Conservation (phyloP, 2,888 invertebrate species). For the Lapara coniferarum region DNA sequence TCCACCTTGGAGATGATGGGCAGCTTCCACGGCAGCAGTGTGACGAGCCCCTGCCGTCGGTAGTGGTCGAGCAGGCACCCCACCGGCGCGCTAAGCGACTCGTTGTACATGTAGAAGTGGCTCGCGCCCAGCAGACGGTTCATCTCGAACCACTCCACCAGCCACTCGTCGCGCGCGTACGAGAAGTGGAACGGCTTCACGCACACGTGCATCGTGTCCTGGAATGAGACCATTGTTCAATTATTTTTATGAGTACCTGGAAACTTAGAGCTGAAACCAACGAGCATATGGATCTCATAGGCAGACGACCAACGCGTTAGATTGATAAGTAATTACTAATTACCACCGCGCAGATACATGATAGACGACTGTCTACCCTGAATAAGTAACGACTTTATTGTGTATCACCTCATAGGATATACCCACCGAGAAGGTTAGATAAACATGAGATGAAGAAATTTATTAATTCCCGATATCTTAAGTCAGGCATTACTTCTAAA, state of each 20-base stretch:
- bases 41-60: constrained; percentile 85
- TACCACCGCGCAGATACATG: too few relatives aligned
- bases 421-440: too few relatives aligned
- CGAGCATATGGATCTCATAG: too few relatives aligned
- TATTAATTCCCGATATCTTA: too few relatives aligned
- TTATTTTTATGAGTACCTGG: neutral
- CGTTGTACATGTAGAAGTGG: constrained; percentile 96
- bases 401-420: too few relatives aligned
- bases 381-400: too few relatives aligned
- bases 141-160: constrained; percentile 95
- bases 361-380: too few relatives aligned
- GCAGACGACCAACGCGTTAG: too few relatives aligned
- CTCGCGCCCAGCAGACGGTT: constrained; percentile 92
- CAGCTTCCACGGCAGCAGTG: constrained; percentile 92
- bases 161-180: constrained; percentile 91
- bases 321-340: too few relatives aligned
- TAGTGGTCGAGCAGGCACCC: constrained; percentile 90
- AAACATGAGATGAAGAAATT: too few relatives aligned
- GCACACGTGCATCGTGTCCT: constrained; percentile 89
- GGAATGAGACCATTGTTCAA: constrained; percentile 34
- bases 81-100: constrained; percentile 91
- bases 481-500: too few relatives aligned
- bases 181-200: constrained; percentile 96
- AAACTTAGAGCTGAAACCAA: too few relatives aligned
- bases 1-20: constrained; percentile 94